phyloP scores from a whole-genome alignment of 2,888 invertebrate species.

The Neria commutata region DNA sequence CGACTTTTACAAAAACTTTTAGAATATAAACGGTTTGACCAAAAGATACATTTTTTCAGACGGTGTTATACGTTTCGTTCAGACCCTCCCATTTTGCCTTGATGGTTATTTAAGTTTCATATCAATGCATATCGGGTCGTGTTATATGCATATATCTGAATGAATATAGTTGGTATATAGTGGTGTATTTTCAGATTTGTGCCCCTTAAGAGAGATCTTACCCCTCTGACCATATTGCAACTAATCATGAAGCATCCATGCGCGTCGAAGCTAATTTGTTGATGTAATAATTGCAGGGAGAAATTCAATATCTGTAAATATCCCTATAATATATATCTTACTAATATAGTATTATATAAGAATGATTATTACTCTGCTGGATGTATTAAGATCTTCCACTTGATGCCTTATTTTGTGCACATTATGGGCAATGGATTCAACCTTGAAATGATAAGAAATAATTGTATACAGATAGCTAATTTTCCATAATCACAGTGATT shows the following conservation, averaged over 20 bases:
- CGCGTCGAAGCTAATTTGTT: conserved; percentile 39
- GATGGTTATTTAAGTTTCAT: not conserved
- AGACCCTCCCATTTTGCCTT: not conserved
- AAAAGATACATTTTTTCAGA: too few relatives aligned
- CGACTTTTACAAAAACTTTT: too few relatives aligned
- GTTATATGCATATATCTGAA: not conserved
- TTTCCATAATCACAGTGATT: not conserved
- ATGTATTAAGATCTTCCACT: conserved; percentile 31
- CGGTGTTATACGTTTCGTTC: too few relatives aligned
- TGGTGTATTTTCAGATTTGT: not conserved
- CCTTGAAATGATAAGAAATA: conserved; percentile 21
- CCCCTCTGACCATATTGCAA: conserved; percentile 33
- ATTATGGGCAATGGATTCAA: conserved; percentile 31
- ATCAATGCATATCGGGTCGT: too few relatives aligned
- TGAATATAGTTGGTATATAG: not conserved
- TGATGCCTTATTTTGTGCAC: conserved; percentile 33
- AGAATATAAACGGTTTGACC: too few relatives aligned
- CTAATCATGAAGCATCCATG: conserved; percentile 34
- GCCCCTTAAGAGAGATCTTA: too few relatives aligned
- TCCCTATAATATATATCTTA: too few relatives aligned
- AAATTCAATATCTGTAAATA: conserved; percentile 39
- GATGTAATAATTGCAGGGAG: conserved; percentile 40
- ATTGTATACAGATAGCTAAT: too few relatives aligned
- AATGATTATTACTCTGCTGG: conserved; percentile 32
- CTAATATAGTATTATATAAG: not conserved